Conservation (phyloP, 2,797 vertebrate species). For the Coracias cyanogaster region DNA sequence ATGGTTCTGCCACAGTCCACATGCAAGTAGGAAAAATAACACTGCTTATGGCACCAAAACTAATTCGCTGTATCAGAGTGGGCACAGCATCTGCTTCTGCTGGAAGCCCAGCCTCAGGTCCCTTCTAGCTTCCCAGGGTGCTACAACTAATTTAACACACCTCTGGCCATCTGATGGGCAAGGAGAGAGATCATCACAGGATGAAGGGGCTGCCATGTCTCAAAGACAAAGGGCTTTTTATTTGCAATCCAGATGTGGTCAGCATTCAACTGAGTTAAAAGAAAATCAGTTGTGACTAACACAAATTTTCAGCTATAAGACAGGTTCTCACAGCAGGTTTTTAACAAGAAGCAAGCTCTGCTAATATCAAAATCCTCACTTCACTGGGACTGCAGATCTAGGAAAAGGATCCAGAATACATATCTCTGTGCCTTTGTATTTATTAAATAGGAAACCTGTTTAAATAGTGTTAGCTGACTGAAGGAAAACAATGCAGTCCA, state of each 20-base stretch:
- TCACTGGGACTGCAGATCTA: conserved; percentile 2
- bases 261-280: not conserved
- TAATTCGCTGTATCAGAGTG: not conserved
- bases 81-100: not conserved
- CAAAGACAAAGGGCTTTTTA: not conserved
- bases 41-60: not conserved
- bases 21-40: not conserved
- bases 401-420: conserved; percentile 39
- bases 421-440: conserved; percentile 45
- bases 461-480: conserved; percentile 49
- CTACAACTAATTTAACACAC: not conserved
- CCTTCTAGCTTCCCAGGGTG: not conserved
- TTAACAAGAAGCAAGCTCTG: not conserved
- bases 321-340: not conserved
- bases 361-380: not conserved
- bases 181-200: not conserved
- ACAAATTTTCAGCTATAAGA: not conserved
- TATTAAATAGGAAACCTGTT: conserved; percentile 63
- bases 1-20: not conserved
- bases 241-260: not conserved
- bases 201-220: not conserved
- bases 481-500: conserved; percentile 23
- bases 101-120: not conserved
- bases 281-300: not conserved
- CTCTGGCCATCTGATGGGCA: not conserved